phyloP scores from a whole-genome alignment of 2,113 vertebrate genomes.

The Chloropsis hardwickii region DNA sequence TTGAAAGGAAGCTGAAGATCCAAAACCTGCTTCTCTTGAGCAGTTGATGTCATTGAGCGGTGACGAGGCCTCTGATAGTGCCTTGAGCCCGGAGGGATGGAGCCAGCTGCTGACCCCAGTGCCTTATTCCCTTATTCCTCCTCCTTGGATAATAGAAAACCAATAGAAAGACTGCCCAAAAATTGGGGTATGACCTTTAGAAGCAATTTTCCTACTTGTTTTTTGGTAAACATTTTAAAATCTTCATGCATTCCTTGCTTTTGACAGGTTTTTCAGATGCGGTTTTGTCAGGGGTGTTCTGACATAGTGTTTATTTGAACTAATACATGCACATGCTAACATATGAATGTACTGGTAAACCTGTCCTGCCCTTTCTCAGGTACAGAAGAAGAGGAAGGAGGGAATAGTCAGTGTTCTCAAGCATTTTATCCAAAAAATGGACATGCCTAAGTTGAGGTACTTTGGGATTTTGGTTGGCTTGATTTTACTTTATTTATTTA shows the following conservation, averaged over 20 bases:
- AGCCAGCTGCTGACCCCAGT: not conserved
- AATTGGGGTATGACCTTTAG: not conserved
- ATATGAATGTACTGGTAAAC: not conserved
- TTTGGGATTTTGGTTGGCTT: not conserved
- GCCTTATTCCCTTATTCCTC: too few species aligned
- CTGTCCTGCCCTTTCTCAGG: not conserved
- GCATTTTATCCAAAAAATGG: not conserved
- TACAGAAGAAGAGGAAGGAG: not conserved
- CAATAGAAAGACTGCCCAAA: not conserved
- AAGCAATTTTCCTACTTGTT: rapidly evolving
- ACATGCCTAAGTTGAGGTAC: rapidly evolving
- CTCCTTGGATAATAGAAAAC: not conserved
- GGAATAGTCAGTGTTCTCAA: not conserved
- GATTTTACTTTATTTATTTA: not conserved
- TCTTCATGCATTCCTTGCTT: not conserved
- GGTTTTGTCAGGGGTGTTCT: not conserved
- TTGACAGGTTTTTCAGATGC: not conserved
- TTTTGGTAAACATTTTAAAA: not conserved
- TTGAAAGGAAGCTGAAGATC: not conserved
- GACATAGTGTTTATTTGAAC: not conserved
- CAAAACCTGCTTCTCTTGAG: not conserved
- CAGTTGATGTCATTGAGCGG: not conserved
- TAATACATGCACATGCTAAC: too few species aligned
- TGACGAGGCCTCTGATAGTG: rapidly evolving
- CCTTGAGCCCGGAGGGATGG: not conserved